phyloP scores from a whole-genome alignment of 2,888 invertebrate species.

The Xylophagus ater region DNA sequence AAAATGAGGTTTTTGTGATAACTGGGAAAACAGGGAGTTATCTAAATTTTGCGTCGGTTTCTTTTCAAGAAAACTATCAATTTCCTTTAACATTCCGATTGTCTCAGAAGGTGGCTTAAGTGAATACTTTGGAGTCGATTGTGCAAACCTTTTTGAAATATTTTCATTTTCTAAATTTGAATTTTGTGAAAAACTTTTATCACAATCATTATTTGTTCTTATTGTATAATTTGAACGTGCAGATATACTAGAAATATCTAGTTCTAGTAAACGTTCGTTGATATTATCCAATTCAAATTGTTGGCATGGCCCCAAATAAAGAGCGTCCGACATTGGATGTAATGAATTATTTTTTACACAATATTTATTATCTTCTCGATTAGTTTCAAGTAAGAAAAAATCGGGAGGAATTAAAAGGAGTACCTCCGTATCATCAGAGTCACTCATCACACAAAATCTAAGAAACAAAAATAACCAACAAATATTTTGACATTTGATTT shows the following conservation, averaged over 20 bases:
- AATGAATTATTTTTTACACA: neutral
- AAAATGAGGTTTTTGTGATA: neutral
- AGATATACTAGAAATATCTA: conserved; percentile 32
- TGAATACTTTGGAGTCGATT: conserved; percentile 33
- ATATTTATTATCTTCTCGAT: conserved; percentile 9
- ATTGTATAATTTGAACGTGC: conserved; percentile 27
- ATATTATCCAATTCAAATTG: conserved; percentile 32
- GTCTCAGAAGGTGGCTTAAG: neutral
- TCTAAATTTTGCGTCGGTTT: conserved; percentile 10
- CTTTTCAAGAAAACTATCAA: conserved; percentile 31
- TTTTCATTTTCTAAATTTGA: too few relatives aligned
- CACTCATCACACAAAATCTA: conserved; percentile 45
- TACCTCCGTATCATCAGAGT: conserved; percentile 73
- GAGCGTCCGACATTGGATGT: conserved; percentile 2
- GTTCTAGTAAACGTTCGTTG: conserved; percentile 29
- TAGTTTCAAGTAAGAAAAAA: conserved; percentile 45
- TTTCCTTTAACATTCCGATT: conserved; percentile 28
- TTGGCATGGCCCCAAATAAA: conserved; percentile 24
- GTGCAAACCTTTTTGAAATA: too few relatives aligned
- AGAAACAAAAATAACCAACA: too few relatives aligned
- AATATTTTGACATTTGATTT: too few relatives aligned
- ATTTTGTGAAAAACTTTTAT: too few relatives aligned
- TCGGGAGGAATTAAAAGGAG: conserved; percentile 68
- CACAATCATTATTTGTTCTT: neutral
- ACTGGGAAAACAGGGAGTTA: neutral